Percentiles rank a stretch among this genome's conserved stretches.
Evolutionary conservation across 2,888 invertebrate species (phyloP).

Genomic region (Pyrgus malvae): DNA sequence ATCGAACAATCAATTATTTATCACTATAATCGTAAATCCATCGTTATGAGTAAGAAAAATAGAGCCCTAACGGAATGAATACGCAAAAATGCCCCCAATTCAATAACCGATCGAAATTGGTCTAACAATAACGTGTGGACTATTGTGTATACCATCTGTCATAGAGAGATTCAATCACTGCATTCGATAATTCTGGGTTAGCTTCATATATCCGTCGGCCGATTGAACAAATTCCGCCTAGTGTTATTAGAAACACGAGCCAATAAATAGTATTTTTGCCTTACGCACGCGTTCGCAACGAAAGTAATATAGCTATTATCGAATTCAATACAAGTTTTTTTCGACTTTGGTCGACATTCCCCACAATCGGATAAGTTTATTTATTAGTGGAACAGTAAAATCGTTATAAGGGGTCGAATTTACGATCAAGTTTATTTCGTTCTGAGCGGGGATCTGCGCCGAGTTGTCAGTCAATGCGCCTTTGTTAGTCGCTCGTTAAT

Average conservation of each 20-base stretch:
- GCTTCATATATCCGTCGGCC: constrained; percentile 41
- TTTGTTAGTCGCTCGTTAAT: constrained; percentile 51
- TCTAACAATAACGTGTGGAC: constrained; percentile 56
- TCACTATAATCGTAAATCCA: constrained; percentile 26
- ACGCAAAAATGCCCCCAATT: constrained; percentile 68
- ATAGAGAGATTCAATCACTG: constrained; percentile 63
- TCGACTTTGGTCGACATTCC: constrained; percentile 44
- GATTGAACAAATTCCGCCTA: constrained; percentile 58
- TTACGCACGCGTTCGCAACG: constrained; percentile 50
- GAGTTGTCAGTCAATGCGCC: constrained; percentile 59
- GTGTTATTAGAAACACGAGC: constrained; percentile 57
- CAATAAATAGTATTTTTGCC: constrained; percentile 51
- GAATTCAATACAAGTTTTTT: constrained; percentile 40
- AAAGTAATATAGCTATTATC: constrained; percentile 66
- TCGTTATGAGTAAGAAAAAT: constrained; percentile 18
- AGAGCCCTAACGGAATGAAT: constrained; percentile 49
- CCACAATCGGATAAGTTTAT: constrained; percentile 72
- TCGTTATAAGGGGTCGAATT: constrained; percentile 63
- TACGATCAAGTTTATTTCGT: constrained; percentile 67
- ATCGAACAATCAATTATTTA: constrained; percentile 23
- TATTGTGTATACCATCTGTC: constrained; percentile 75
- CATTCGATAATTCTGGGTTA: constrained; percentile 64
- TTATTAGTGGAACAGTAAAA: constrained; percentile 73
- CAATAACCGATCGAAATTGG: constrained; percentile 60
- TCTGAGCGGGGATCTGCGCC: constrained; percentile 56